phyloP scores from a whole-genome alignment of 2,888 invertebrate genomes.

The Periphyllus acericola region DNA sequence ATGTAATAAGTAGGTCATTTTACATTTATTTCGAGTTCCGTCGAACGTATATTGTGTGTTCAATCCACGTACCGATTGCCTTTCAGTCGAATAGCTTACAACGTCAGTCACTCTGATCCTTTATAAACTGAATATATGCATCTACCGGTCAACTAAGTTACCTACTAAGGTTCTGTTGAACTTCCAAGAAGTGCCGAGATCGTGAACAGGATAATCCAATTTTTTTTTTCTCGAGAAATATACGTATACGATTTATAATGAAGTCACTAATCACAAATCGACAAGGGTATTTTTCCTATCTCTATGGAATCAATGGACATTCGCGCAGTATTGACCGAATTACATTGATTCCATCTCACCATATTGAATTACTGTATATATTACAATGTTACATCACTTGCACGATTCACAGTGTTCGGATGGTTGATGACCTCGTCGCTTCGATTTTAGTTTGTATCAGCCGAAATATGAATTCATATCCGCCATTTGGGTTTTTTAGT shows the following conservation, averaged over 20 bases:
- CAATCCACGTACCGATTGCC: neutral
- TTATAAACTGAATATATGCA: neutral
- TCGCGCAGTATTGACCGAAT: too few relatives aligned
- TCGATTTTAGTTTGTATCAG: too few relatives aligned
- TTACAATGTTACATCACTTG: neutral
- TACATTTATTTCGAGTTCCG: neutral
- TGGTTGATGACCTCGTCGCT: neutral
- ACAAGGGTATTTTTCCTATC: neutral
- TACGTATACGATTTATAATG: neutral
- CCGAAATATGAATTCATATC: too few relatives aligned
- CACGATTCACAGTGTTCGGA: too few relatives aligned
- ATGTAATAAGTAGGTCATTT: too few relatives aligned
- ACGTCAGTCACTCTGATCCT: neutral
- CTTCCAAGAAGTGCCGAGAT: neutral
- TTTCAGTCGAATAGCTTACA: neutral
- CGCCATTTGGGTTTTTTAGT: too few relatives aligned
- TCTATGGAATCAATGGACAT: too few relatives aligned
- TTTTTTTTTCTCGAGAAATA: neutral
- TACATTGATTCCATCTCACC: neutral
- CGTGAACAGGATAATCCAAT: neutral
- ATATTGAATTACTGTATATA: neutral
- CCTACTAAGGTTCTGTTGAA: neutral
- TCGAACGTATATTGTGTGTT: neutral
- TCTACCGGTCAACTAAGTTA: neutral
- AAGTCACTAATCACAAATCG: neutral